Base-by-base conservation (phyloP, 1,140 invertebrate genomes). In the Drosophila repleta region DNA sequence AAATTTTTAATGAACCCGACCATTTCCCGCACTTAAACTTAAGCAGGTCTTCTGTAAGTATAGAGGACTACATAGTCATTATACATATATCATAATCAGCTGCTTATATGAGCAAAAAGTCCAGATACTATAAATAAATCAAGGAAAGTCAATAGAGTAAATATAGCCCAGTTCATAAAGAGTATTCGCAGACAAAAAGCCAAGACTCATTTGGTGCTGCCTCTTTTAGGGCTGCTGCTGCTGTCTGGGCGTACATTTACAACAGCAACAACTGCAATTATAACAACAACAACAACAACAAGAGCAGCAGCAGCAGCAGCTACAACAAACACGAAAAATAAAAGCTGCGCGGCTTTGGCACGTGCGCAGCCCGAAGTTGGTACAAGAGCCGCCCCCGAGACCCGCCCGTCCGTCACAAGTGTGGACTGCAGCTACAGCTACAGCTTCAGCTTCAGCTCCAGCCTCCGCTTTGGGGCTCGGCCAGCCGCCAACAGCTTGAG, bases 271-370 rank as follows among this genome's bases (percentile, higher is more conserved):
- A 58, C 45, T 45, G 53, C 48, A 64, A 73, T 58, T 62, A 74
- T 60, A 68, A 73, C 76, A 72, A 56, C 45, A 49, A 72, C 70
- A 80, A 72, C 71, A 79, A 73, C 65, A 73, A 48, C 39, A 52
- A 55, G 3, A 41, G 18, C 43, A 41, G 7, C 72, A 63, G 67
- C 51, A 70, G 62, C 76, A 73, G 63, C 48, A 69, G 57, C 37
- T 61, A 76, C 52, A 11, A 46, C 20, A 46, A 74, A 77, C 56
- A 74, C 71, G 64, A 29, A 8, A 39, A 41, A 56, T 41, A 55
- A 83, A 77, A 81, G 77, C 75, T 67, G 76, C 57, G 76, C 80
- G 60, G 66, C 79, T 81, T 84, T 85, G 81, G 81, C 81, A 85
- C 81, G 81, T 85, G 81, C 81, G 81, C 77, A 74, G 70, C 55